A percentile compares a stretch with the other conserved stretches of the same genome.
Conservation (phyloP, 1,140 invertebrate genomes). For the Triops longicaudatus region DNA sequence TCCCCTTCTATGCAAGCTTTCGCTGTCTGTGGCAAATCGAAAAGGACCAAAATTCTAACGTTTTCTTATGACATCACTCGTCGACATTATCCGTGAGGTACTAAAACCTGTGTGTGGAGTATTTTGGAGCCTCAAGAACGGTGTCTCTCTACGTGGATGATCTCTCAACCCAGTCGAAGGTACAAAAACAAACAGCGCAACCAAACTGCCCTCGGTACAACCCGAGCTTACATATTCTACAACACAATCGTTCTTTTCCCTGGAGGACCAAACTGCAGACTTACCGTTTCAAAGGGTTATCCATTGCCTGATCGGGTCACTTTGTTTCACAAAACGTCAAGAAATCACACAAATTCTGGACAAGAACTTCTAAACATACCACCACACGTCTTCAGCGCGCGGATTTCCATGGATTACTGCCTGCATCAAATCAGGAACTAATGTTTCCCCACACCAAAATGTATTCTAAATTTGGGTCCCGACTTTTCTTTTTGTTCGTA, state of each 20-base stretch:
- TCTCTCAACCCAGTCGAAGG: neutral
- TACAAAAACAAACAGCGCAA: neutral
- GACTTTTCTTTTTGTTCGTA: neutral
- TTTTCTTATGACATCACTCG: neutral
- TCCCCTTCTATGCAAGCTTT: no score
- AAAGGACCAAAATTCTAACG: no score
- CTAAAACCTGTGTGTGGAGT: neutral
- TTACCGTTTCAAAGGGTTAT: neutral
- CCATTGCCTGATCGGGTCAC: neutral
- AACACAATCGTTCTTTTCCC: neutral
- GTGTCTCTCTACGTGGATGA: neutral
- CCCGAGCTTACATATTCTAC: neutral
- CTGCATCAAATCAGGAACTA: neutral
- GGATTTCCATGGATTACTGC: neutral
- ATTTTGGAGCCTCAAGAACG: neutral
- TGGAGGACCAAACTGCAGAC: neutral
- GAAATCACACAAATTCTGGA: neutral
- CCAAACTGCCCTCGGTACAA: neutral
- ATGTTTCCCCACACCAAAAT: constrained; percentile 1
- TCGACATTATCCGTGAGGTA: neutral
- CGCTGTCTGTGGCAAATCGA: no score
- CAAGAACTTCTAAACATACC: neutral
- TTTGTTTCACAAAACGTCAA: neutral
- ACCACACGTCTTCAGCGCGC: constrained; percentile 4
- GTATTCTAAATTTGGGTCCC: neutral